Conservation (phyloP, 2,888 invertebrate species). For the Drosophila peninsularis region DNA sequence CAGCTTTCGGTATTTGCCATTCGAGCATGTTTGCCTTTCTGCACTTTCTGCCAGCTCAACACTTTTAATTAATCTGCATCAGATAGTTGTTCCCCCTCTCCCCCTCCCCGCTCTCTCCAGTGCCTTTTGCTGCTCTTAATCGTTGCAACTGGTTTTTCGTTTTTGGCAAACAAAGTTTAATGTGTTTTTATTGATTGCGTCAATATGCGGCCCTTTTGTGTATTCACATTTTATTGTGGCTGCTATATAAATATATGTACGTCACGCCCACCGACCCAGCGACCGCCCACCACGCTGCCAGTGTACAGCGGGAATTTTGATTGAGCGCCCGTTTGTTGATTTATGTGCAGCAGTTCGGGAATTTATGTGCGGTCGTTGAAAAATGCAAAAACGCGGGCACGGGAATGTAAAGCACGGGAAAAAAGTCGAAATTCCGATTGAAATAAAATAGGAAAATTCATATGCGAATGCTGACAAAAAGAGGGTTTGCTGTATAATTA, state of each 20-base stretch:
- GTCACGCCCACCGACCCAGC: neutral
- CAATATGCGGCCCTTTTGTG: slow-evolving; percentile 36
- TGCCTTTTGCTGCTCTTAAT: slow-evolving; percentile 44
- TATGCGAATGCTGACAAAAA: slow-evolving; percentile 7
- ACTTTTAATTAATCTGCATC: slow-evolving; percentile 71
- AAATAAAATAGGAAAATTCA: slow-evolving; percentile 11
- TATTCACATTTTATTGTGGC: slow-evolving; percentile 45
- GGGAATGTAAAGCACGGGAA: neutral
- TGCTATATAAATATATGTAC: slow-evolving; percentile 31
- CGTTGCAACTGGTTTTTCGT: slow-evolving; percentile 13
- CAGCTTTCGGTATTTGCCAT: slow-evolving; percentile 36
- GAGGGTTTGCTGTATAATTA: slow-evolving; percentile 3
- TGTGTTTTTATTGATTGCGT: slow-evolving; percentile 70
- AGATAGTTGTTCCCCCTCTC: slow-evolving; percentile 25
- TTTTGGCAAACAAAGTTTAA: slow-evolving; percentile 63
- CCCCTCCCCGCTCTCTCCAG: neutral
- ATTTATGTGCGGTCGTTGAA: slow-evolving; percentile 64
- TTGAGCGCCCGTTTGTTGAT: slow-evolving; percentile 69
- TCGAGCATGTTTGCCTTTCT: slow-evolving; percentile 63
- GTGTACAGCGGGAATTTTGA: slow-evolving; percentile 58
- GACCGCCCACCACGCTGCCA: slow-evolving; percentile 9
- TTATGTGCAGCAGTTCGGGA: slow-evolving; percentile 62
- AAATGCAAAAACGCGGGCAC: slow-evolving; percentile 28
- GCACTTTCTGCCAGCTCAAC: slow-evolving; percentile 72
- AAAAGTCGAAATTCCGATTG: neutral